Base-by-base conservation (phyloP, 2,888 invertebrate genomes). In the Drosophila neonasuta region DNA sequence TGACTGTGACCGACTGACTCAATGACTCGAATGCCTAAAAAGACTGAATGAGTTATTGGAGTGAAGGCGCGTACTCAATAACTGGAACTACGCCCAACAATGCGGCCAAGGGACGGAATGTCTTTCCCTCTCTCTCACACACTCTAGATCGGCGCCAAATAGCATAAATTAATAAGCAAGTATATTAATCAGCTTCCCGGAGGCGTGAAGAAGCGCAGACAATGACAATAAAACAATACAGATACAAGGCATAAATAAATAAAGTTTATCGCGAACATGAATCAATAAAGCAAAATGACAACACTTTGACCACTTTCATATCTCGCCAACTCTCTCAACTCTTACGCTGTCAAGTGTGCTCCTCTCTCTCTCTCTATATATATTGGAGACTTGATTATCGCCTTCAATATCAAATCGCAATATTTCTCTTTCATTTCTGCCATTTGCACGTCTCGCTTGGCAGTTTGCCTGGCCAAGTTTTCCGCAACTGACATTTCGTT, bases 401-500 rank as follows among this genome's bases (percentile, higher is more conserved):
- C 34, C 36, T 50, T 36, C 34, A 36, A 54, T 54, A 44, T 44
- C 20, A 55, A 39, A 54, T 13, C 54, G 29, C 7, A 30, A 45
- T 58, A 41, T 20, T 36, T 58, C 72, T 50, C 57, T 58, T 15
- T 51, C 42, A 17, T 41, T 20, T 30, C 20, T 15, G 42, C 36
- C 45, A 44, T 55, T 55, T 55, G 54, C 44, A 55, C 54, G 45
- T 61, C 32, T 44, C 42, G 39, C 55, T 62, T 71, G 48, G 61
- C 34, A 36, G 50, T 49, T 71, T 55, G 52, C 45, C 51, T 63
- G 72, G 46, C 65, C 77, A 76, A 74, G 68, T 82, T 81, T 80
- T 81, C 85, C 81, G 85, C 74, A 68, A 68, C 71, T 74, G 68
- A 62, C 69, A 76, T 71, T 79, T 76, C 39, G 50, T 79, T 81